Percentiles rank a stretch among this genome's conserved stretches.
Conservation (phyloP, 2,888 invertebrate species). For the Acrobeloides nanus region DNA sequence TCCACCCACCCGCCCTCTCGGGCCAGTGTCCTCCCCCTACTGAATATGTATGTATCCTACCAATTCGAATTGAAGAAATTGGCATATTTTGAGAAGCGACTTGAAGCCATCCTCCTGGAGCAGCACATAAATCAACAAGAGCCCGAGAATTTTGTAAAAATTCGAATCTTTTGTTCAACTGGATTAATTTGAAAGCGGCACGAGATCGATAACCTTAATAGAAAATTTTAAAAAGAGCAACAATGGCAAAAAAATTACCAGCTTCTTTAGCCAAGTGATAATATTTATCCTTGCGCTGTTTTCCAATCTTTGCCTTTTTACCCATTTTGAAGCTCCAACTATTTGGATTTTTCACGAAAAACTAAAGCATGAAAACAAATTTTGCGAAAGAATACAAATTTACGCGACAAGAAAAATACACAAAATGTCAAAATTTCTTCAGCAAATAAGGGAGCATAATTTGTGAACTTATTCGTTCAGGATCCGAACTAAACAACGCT, state of each 20-base stretch:
- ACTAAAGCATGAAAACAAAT: too few species aligned
- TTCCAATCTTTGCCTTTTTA: constrained; percentile 90
- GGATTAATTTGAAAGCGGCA: constrained; percentile 97
- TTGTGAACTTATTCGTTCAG: too few species aligned
- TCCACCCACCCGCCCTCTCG: too few species aligned
- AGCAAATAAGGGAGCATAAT: too few species aligned
- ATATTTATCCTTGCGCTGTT: constrained; percentile 94
- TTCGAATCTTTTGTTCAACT: constrained; percentile 90
- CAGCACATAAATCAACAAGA: constrained; percentile 94
- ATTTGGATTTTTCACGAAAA: too few species aligned
- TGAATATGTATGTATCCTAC: too few species aligned
- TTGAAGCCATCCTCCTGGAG: constrained; percentile 70
- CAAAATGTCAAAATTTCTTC: too few species aligned
- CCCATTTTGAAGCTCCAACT: too few species aligned
- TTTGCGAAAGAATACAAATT: too few species aligned
- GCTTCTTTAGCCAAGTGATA: constrained; percentile 97
- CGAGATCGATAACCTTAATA: constrained; percentile 81
- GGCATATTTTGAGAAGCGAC: constrained; percentile 97
- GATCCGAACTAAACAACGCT: too few species aligned
- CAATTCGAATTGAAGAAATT: constrained; percentile 49
- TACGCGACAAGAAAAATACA: too few species aligned
- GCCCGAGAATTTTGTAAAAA: constrained; percentile 91
- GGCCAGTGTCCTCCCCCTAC: too few species aligned
- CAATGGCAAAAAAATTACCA: constrained; percentile 61
- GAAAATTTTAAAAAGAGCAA: not conserved